Evolutionary conservation across 2,797 vertebrate genomes (phyloP).

Genomic region (Semotilus atromaculatus): DNA sequence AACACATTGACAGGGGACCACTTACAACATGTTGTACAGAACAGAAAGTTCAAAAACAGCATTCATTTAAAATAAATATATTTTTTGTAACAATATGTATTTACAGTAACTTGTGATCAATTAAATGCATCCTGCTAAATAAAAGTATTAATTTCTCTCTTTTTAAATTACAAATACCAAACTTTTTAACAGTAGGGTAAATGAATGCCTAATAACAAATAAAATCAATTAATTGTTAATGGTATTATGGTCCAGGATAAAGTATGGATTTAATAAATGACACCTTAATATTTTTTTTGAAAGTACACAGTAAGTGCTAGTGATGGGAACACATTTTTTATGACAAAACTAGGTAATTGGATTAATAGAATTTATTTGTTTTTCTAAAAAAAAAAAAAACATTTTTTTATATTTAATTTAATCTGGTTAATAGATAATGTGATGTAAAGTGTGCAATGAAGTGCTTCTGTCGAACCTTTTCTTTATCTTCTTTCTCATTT

Average conservation of each 20-base stretch:
- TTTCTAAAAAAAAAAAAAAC: neutral
- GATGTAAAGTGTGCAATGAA: neutral
- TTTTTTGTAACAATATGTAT: neutral
- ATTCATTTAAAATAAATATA: neutral
- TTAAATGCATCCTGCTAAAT: neutral
- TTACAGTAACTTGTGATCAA: neutral
- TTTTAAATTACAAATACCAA: neutral
- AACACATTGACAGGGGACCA: too few species aligned
- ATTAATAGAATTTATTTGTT: neutral
- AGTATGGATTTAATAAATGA: neutral
- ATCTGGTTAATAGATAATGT: neutral
- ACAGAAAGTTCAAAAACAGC: neutral
- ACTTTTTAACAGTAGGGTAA: neutral
- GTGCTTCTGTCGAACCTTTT: constrained; percentile 19
- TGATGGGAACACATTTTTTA: neutral
- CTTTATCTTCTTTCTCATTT: constrained; percentile 12
- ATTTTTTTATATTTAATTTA: neutral
- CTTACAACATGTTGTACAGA: too few species aligned
- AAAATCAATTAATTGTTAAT: neutral
- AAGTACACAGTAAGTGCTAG: neutral
- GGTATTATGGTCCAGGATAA: neutral
- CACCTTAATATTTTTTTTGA: too few species aligned
- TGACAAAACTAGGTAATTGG: neutral
- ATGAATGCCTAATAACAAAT: neutral
- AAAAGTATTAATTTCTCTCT: neutral